Percentiles rank a stretch among this genome's conserved stretches.
These are phyloP conservation scores for Bombus fervidus DNA, from an alignment of 1,140 invertebrate genomes.

Conservation along the genomic window DNA sequence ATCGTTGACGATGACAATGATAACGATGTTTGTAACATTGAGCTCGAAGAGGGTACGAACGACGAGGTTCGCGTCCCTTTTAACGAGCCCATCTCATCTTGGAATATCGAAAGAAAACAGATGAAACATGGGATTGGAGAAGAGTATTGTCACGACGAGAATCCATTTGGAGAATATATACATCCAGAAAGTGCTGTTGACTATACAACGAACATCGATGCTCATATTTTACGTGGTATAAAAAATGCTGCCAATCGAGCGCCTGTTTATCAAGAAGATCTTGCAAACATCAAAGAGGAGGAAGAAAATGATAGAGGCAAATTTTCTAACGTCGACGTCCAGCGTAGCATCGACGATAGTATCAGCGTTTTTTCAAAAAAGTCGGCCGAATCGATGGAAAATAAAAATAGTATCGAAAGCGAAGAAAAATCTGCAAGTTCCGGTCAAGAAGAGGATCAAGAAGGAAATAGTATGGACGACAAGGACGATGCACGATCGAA, in stretches of 20 bases:
- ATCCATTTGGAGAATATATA: constrained; percentile 22
- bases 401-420: background rate
- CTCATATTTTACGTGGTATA: constrained; percentile 61
- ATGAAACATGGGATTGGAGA: background rate
- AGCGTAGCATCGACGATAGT: no score
- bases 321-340: background rate
- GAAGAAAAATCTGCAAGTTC: no score
- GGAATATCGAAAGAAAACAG: background rate
- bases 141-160: background rate
- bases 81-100: no score
- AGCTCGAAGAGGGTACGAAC: background rate
- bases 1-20: background rate
- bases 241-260: constrained; percentile 63
- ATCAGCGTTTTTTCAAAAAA: no score
- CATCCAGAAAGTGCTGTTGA: background rate
- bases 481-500: background rate
- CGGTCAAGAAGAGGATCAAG: background rate
- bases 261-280: constrained; percentile 67
- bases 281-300: constrained; percentile 74
- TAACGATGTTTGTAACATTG: background rate
- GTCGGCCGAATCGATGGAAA: constrained; percentile 54
- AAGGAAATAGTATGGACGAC: background rate
- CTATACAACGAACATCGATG: constrained; percentile 37
- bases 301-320: constrained; percentile 47
- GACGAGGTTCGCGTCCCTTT: background rate